phyloP scores from a whole-genome alignment of 2,797 vertebrate species.

The Odontamblyopus rebecca region DNA sequence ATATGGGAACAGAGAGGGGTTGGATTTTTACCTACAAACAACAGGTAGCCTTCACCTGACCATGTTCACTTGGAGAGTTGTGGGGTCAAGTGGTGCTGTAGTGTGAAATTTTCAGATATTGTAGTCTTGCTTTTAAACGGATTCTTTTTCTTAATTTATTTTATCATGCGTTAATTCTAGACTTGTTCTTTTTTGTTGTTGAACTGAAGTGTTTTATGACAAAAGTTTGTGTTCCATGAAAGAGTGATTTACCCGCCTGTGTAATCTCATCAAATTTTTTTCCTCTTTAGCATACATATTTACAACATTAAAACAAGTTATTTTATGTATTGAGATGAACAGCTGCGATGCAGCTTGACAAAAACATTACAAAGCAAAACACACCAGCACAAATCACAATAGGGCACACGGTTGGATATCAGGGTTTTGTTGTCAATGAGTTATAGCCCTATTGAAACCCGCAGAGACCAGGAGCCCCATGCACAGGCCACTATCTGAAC shows the following conservation, averaged over 20 bases:
- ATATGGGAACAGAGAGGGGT: conserved; percentile 10
- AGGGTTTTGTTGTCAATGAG: conserved; percentile 58
- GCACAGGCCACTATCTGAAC: conserved; percentile 29
- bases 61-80: not conserved
- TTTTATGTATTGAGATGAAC: too few relatives aligned
- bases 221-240: too few relatives aligned
- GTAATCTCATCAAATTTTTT: too few relatives aligned
- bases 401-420: conserved; percentile 55
- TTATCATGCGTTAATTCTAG: too few relatives aligned
- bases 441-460: conserved; percentile 53
- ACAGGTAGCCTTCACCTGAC: not conserved
- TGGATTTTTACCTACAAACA: not conserved
- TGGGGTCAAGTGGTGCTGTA: not conserved
- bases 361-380: not conserved
- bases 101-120: not conserved
- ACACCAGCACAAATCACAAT: not conserved
- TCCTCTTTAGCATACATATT: too few relatives aligned
- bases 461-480: conserved; percentile 31
- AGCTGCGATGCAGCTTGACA: too few relatives aligned
- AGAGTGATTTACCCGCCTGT: too few relatives aligned
- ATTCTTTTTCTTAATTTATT: not conserved
- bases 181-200: too few relatives aligned
- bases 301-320: too few relatives aligned
- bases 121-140: too few relatives aligned
- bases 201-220: too few relatives aligned